These are phyloP conservation scores for Artemia sinica DNA, from an alignment of 2,888 invertebrate genomes.

Conservation along the genomic window DNA sequence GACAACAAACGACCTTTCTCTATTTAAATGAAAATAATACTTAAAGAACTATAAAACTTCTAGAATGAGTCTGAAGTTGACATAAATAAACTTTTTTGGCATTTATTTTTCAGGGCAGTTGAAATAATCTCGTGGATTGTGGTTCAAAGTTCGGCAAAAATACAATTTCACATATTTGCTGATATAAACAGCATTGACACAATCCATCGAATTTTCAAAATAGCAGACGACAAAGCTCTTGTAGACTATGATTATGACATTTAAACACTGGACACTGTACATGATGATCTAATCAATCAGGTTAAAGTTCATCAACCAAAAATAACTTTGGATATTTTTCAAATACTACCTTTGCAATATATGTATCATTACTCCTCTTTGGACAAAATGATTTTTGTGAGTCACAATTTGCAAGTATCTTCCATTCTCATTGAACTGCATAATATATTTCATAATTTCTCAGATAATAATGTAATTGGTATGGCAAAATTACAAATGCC, in stretches of 20 bases:
- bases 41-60: neutral
- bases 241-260: slow-evolving; percentile 20
- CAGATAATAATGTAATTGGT: slow-evolving; percentile 18
- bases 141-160: slow-evolving; percentile 20
- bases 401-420: slow-evolving; percentile 18
- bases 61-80: neutral
- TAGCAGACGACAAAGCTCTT: slow-evolving; percentile 16
- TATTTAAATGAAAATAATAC: too few relatives aligned
- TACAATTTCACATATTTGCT: slow-evolving; percentile 22
- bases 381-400: slow-evolving; percentile 22
- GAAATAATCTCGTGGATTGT: slow-evolving; percentile 22
- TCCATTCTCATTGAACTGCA: slow-evolving; percentile 21
- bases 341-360: slow-evolving; percentile 23
- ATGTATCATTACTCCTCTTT: slow-evolving; percentile 22
- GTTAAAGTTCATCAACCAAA: slow-evolving; percentile 15
- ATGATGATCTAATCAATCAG: slow-evolving; percentile 15
- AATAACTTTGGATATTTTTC: slow-evolving; percentile 18
- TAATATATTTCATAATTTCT: slow-evolving; percentile 20
- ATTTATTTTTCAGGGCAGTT: slow-evolving; percentile 18
- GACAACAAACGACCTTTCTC: too few relatives aligned
- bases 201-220: slow-evolving; percentile 19
- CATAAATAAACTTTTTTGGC: neutral
- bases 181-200: slow-evolving; percentile 19
- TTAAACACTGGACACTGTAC: slow-evolving; percentile 17
- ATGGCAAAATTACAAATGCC: slow-evolving; percentile 20